Percentiles rank a stretch among this genome's conserved stretches.
Evolutionary conservation across 2,888 invertebrate species (phyloP).

Genomic region (Papilio elwesi): DNA sequence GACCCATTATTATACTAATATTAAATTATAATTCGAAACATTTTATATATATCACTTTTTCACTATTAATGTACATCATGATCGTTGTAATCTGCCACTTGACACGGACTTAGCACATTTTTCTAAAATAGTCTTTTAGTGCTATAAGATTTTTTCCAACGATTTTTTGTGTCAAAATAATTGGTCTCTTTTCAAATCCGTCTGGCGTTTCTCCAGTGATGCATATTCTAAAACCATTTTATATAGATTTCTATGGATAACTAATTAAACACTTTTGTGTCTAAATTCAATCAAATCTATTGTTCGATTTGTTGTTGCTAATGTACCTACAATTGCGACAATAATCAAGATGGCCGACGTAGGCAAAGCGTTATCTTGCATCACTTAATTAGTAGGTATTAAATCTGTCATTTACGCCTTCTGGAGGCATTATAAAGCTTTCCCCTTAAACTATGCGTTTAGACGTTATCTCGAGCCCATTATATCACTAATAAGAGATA

Average conservation of each 20-base stretch:
- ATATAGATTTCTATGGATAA: neutral
- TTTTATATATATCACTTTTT: no score
- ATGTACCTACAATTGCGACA: conserved; percentile 59
- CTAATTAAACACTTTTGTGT: neutral
- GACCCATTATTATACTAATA: no score
- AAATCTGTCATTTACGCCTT: conserved; percentile 77
- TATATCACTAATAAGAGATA: conserved; percentile 74
- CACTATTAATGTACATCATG: no score
- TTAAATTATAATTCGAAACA: no score
- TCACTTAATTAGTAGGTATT: conserved; percentile 79
- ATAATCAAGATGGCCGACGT: conserved; percentile 70
- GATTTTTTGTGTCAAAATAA: no score
- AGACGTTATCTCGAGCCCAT: conserved; percentile 72
- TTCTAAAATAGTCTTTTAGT: no score
- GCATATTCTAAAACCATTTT: no score
- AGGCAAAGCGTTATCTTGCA: conserved; percentile 62
- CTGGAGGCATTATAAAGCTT: conserved; percentile 65
- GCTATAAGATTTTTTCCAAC: no score
- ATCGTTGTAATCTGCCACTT: no score
- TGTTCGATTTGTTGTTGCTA: neutral
- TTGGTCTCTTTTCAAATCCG: no score
- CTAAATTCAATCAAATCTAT: neutral
- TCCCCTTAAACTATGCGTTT: conserved; percentile 68
- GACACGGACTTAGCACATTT: no score
- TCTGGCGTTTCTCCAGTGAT: no score